Conservation (phyloP, 2,888 invertebrate genomes). For the Mayetiola destructor region DNA sequence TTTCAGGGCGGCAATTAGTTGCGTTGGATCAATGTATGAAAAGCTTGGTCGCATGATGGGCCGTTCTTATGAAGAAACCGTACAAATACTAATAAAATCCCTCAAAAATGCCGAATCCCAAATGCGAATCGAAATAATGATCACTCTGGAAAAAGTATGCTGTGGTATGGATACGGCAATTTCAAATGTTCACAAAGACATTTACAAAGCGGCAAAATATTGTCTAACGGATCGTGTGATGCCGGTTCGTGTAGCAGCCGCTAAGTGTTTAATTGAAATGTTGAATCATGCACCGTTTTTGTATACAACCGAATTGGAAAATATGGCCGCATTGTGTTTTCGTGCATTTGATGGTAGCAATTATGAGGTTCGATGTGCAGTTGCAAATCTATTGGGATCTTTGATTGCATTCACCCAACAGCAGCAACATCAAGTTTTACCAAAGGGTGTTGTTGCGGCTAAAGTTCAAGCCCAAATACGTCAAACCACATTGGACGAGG, state of each 20-base stretch:
- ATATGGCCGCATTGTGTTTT: conserved; percentile 78
- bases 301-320: conserved; percentile 81
- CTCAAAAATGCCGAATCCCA: conserved; percentile 91
- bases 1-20: conserved; percentile 82
- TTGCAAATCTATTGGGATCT: conserved; percentile 81
- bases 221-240: conserved; percentile 82
- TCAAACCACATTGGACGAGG: conserved; percentile 76
- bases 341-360: conserved; percentile 84
- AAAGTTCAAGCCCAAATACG: conserved; percentile 25
- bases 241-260: conserved; percentile 86
- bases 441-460: conserved; percentile 21
- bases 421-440: conserved; percentile 43
- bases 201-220: conserved; percentile 78
- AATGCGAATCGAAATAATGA: conserved; percentile 91
- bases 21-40: conserved; percentile 94
- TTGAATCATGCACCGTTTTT: conserved; percentile 72
- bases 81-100: conserved; percentile 77
- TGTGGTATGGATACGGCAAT: conserved; percentile 93
- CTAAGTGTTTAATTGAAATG: conserved; percentile 79
- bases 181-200: conserved; percentile 68
- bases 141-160: conserved; percentile 88
- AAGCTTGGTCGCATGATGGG: conserved; percentile 98
- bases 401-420: conserved; percentile 67
- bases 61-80: conserved; percentile 94
- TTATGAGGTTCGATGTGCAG: conserved; percentile 81